Evolutionary conservation across 2,888 invertebrate genomes (phyloP), one percentile per base, ranked within the genome.

Genomic region (Noctua fimbriata): DNA sequence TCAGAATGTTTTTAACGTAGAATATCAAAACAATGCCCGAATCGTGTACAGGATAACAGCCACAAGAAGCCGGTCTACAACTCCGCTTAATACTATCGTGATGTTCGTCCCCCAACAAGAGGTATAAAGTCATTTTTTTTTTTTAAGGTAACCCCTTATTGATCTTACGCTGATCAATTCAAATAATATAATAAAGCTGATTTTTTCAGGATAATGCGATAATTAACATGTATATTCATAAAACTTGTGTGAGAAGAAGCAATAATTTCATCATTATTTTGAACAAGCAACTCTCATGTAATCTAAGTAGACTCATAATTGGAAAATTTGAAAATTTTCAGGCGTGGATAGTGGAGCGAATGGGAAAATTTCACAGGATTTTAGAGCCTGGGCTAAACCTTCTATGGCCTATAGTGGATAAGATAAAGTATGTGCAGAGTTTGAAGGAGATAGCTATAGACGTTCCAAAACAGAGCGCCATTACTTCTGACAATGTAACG

Each of bases 101-200:
- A 98, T 99, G 98, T 99, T 99, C 97, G 99, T 99, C 41, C 99
- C 99, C 7, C 99, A 99, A 95, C 99, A 99, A 97, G 99, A 99
- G 98, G 99, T 98, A 91, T 90, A 91, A 91, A 16, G 32, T 58
- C 36, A 49, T 77, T n/a, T 49, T 41, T 69, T 41, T 69, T 60
- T 67, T 14, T 32, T 36, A 5, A 28, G 28, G 21, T 52, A 32
- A 2, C 16, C 49, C 18, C 10, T 2, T 1, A n/a, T 3, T 1
- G 2, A 9, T 58, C 1, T 32, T 32, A n/a, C 18, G 9, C n/a
- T 21, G 28, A 44, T 36, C 21, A 58, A 41, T 49, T 66, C 3
- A 49, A 73, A 69, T 49, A 73, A 69, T 49, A 41, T 14, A n/a
- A n/a, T 24, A 12, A 14, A 5, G 9, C 41, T 28, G 36, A 32